These are phyloP conservation scores for Eupeodes corollae DNA, from an alignment of 1,140 invertebrate genomes.

Conservation along the genomic window DNA sequence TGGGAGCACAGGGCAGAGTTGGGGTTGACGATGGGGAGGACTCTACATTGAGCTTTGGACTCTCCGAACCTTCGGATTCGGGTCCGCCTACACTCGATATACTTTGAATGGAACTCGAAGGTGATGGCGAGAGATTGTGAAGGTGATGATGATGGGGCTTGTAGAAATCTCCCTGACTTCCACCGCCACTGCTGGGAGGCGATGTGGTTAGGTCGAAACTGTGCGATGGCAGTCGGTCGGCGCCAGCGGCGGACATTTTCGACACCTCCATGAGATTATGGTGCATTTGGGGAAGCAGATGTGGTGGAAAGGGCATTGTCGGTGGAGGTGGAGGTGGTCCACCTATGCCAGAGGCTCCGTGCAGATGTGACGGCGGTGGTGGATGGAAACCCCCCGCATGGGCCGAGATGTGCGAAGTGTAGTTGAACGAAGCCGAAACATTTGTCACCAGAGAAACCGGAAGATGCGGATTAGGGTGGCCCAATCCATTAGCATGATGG, in stretches of 20 bases:
- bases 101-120: slow-evolving; percentile 32
- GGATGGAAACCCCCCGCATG: slow-evolving; percentile 15
- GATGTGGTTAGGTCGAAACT: slow-evolving; percentile 9
- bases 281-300: slow-evolving; percentile 38
- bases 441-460: slow-evolving; percentile 33
- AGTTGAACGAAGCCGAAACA: slow-evolving; percentile 34
- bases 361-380: background rate
- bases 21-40: slow-evolving; percentile 31
- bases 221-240: slow-evolving; percentile 9
- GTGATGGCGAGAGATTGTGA: slow-evolving; percentile 32
- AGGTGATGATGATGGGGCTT: slow-evolving; percentile 12
- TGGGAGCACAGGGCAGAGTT: slow-evolving; percentile 9
- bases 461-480: slow-evolving; percentile 20
- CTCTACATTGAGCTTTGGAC: slow-evolving; percentile 26
- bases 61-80: slow-evolving; percentile 19
- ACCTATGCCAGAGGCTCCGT: background rate
- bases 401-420: slow-evolving; percentile 35
- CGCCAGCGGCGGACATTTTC: slow-evolving; percentile 24
- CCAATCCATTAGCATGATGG: slow-evolving; percentile 20
- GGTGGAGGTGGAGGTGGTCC: slow-evolving; percentile 17
- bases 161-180: background rate
- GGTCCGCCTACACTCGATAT: slow-evolving; percentile 30
- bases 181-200: background rate
- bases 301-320: slow-evolving; percentile 48
- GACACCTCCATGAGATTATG: slow-evolving; percentile 34